These are phyloP conservation scores for Macroramphosus scolopax DNA, from an alignment of 2,797 vertebrate species.

Conservation along the genomic window DNA sequence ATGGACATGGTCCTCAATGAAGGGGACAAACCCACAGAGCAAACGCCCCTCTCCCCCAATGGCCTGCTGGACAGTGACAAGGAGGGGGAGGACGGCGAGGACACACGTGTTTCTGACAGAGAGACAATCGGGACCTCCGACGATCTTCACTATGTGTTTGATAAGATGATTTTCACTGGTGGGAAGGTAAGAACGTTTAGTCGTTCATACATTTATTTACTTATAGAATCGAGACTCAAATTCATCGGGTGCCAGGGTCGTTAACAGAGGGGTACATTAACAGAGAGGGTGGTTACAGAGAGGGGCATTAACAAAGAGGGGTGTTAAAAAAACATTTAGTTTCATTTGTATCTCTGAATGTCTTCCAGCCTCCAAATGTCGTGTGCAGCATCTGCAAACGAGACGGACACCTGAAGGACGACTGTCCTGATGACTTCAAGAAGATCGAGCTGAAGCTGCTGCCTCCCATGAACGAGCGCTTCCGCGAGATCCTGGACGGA, in stretches of 20 bases:
- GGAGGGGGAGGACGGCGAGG: constrained; percentile 62
- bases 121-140: constrained; percentile 72
- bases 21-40: constrained; percentile 12
- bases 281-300: too few relatives aligned
- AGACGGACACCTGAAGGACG: constrained; percentile 95
- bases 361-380: constrained; percentile 90
- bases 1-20: constrained; percentile 58
- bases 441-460: constrained; percentile 95
- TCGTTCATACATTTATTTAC: too few relatives aligned
- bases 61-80: constrained; percentile 76
- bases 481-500: constrained; percentile 92
- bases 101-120: constrained; percentile 46
- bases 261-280: too few relatives aligned
- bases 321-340: too few relatives aligned
- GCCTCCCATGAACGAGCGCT: constrained; percentile 89
- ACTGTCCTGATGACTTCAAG: constrained; percentile 98
- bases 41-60: constrained; percentile 76
- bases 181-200: constrained; percentile 86
- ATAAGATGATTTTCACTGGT: constrained; percentile 94
- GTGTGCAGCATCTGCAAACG: constrained; percentile 99
- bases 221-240: too few relatives aligned
- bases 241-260: too few relatives aligned
- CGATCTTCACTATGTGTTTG: constrained; percentile 91
- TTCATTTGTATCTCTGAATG: too few relatives aligned
- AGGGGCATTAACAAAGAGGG: too few relatives aligned